Evolutionary conservation across 2,888 invertebrate species (phyloP).

Genomic region (Caenorhabditis afra): DNA sequence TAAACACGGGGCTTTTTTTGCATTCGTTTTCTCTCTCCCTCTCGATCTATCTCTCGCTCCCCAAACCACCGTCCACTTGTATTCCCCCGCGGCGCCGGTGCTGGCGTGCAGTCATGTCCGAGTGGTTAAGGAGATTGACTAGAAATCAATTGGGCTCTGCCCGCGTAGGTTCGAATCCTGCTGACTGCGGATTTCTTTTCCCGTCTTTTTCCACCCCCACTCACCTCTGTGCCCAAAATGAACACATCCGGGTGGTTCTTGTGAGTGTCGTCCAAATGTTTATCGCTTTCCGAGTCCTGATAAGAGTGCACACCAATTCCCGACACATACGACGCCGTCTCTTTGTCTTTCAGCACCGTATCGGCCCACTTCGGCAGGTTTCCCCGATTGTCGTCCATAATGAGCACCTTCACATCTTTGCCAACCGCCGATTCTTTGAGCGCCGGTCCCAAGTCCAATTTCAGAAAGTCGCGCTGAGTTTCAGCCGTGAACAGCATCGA

Average conservation of each 20-base stretch:
- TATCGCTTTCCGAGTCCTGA: constrained; percentile 44
- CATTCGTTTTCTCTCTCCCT: not conserved
- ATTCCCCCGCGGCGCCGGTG: too few species aligned
- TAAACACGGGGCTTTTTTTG: not conserved
- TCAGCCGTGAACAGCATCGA: constrained; percentile 84
- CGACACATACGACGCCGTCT: constrained; percentile 31
- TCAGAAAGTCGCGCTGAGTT: constrained; percentile 84
- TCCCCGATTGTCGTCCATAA: constrained; percentile 85
- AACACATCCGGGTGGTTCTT: constrained; percentile 52
- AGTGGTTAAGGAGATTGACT: constrained; percentile 80
- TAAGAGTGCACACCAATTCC: constrained; percentile 56
- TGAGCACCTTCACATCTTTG: constrained; percentile 85
- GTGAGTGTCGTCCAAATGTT: constrained; percentile 39
- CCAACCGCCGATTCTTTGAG: constrained; percentile 84
- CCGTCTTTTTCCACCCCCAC: not conserved
- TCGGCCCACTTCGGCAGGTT: constrained; percentile 85
- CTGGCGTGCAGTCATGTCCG: constrained; percentile 74
- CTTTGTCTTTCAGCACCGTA: constrained; percentile 80
- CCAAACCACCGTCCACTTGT: too few species aligned
- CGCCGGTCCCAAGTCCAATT: constrained; percentile 87
- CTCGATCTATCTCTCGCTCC: too few species aligned
- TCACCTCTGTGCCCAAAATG: constrained; percentile 54
- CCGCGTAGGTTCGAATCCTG: constrained; percentile 80
- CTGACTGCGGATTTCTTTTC: constrained; percentile 68
- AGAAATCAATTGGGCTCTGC: constrained; percentile 80